Evolutionary conservation across 2,888 invertebrate species (phyloP), one percentile per base, ranked within the genome.

Genomic region (Penaeus monodon): DNA sequence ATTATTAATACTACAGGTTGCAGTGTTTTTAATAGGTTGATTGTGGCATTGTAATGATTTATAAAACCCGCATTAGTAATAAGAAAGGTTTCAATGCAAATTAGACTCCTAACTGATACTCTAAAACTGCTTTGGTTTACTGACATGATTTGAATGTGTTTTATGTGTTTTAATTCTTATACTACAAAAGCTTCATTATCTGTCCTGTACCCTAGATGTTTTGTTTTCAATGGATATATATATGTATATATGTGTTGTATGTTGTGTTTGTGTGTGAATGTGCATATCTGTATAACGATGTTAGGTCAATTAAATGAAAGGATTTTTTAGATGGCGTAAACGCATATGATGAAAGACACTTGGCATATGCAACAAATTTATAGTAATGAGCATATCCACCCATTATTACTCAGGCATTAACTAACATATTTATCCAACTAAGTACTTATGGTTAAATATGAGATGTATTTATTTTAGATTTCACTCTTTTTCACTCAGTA

Each of bases 181-280:
- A 70, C 44, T 10, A 10, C 44, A 27, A 70, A 3, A 6, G 27
- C 27, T 70, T 20, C 17, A 70, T 4, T 29, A 29, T n/a, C 29
- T 29, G n/a, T 70, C 29, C 14, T 70, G 29, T 70, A 70, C 12
- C 22, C 27, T 17, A 24, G 14, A 33, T 17, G 14, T 70, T 70
- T 29, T 70, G 29, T 70, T 29, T 24, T 29, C 14, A 70, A 1
- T 22, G 70, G 27, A 33, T 70, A 33, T 70, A 33, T 70, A 33
- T 70, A 17, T 70, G 70, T 70, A 33, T 22, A n/a, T 70, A 33
- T 70, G 24, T 70, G 24, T 70, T 70, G 70, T 70, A n/a, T 70
- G 20, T 70, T 70, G 14, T 70, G 70, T 70, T 27, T 70, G 70
- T 70, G 70, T 70, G n/a, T 24, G 70, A 27, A 33, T 70, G 70